Base-by-base conservation (phyloP, 2,113 vertebrate genomes). In the Sorex araneus region DNA sequence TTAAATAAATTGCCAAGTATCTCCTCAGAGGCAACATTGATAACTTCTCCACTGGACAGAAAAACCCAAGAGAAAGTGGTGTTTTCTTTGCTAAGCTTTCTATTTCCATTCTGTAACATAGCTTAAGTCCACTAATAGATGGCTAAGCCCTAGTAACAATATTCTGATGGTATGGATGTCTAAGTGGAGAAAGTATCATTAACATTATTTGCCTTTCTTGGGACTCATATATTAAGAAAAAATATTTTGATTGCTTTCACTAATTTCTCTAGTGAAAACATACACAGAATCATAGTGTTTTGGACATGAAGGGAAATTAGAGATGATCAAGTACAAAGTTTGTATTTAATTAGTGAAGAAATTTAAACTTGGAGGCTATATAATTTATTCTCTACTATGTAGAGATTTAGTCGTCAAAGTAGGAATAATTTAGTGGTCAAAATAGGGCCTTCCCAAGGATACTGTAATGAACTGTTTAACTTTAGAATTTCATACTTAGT, bases 321-420 rank as follows among this genome's bases (percentile, higher is more conserved):
- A 45, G 7, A 76, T 36, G 19, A 79, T 64, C 13, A 32, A 13
- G 2, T 64, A 75, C 16, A 88, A 87, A 63, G 2, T 0, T 67
- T n/a, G 74, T 67, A 21, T 67, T 85, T 91, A 74, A 43, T 16
- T 43, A 2, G 25, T 57, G 63, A 85, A 87, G 8, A 92, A 73
- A 67, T 2, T 60, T 43, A 63, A 28, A 66, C 7, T 5, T 54
- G 45, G 8, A 78, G 18, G 78, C 25, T 63, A 64, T 60, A 54
- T 54, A 18, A 10, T 67, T 78, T 87, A 81, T 45, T 84, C 28
- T 25, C 54, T 30, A 54, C 84, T 50, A 54, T 16, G 84, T 16
- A 79, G 47, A 92, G 2, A 54, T 63, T 60, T 84, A 85, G 4
- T 36, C n/a, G 9, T 63, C 50, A 7, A 89, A 1, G 9, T 89